Evolutionary conservation across 2,113 vertebrate genomes (phyloP).

Genomic region (Notechis scutatus): DNA sequence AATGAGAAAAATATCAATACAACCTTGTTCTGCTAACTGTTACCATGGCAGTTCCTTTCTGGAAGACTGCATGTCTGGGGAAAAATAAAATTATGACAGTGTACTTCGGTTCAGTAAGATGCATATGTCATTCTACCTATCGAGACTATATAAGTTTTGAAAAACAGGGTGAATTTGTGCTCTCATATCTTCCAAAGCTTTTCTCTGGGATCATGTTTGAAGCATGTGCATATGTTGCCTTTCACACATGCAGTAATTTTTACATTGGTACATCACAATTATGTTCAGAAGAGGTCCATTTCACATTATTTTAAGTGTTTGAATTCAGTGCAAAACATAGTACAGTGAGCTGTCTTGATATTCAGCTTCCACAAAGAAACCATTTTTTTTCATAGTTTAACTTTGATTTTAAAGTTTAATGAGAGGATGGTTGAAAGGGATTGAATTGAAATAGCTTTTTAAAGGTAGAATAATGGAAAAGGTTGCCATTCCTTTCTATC

Average conservation of each 20-base stretch:
- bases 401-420: neutral
- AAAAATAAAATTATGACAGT: neutral
- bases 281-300: neutral
- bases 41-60: neutral
- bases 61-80: neutral
- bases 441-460: neutral
- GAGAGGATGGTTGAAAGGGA: neutral
- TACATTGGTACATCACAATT: neutral
- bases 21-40: neutral
- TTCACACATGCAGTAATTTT: neutral
- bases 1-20: rapidly evolving
- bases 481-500: neutral
- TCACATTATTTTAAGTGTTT: neutral
- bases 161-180: neutral
- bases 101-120: neutral
- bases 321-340: neutral
- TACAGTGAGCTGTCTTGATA: neutral
- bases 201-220: neutral
- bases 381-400: neutral
- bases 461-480: neutral
- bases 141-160: neutral
- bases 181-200: neutral
- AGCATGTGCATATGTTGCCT: neutral
- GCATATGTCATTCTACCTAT: neutral
- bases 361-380: neutral